phyloP scores from a whole-genome alignment of 2,888 invertebrate genomes.

The Bombylius major region DNA sequence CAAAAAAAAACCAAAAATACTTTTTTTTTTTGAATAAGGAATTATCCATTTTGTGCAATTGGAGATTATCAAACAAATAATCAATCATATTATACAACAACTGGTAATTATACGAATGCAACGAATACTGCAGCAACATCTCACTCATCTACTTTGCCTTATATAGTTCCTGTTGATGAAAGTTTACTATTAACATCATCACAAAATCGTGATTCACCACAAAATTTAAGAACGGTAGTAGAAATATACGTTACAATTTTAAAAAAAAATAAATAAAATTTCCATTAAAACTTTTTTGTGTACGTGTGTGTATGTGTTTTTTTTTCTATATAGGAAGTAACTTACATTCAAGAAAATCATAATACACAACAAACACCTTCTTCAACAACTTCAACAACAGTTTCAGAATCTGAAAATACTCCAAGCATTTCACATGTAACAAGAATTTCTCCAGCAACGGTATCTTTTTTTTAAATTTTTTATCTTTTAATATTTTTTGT shows the following conservation, averaged over 20 bases:
- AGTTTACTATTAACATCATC: conserved; percentile 47
- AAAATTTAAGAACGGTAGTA: conserved; percentile 55
- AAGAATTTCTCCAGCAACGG: conserved; percentile 82
- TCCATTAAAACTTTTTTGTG: too few relatives aligned
- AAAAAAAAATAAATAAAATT: too few relatives aligned
- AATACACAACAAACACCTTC: conserved; percentile 39
- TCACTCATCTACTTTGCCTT: conserved; percentile 37
- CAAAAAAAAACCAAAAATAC: too few relatives aligned
- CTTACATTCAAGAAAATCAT: conserved; percentile 33
- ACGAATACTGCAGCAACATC: conserved; percentile 34
- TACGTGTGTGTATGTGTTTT: not conserved
- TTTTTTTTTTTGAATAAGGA: conserved; percentile 35
- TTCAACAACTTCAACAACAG: conserved; percentile 37
- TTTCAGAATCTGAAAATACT: conserved; percentile 41
- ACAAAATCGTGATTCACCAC: conserved; percentile 49
- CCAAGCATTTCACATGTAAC: conserved; percentile 60
- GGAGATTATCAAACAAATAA: conserved; percentile 42
- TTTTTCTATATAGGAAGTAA: conserved; percentile 28
- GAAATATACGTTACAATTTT: not conserved
- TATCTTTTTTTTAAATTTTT: conserved; percentile 40
- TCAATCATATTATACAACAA: conserved; percentile 54
- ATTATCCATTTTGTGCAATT: conserved; percentile 66
- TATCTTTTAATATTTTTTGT: conserved; percentile 2
- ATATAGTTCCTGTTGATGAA: conserved; percentile 60
- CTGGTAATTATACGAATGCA: conserved; percentile 47